Evolutionary conservation across 1,140 invertebrate genomes (phyloP).

Genomic region (Lepidurus packardi): DNA sequence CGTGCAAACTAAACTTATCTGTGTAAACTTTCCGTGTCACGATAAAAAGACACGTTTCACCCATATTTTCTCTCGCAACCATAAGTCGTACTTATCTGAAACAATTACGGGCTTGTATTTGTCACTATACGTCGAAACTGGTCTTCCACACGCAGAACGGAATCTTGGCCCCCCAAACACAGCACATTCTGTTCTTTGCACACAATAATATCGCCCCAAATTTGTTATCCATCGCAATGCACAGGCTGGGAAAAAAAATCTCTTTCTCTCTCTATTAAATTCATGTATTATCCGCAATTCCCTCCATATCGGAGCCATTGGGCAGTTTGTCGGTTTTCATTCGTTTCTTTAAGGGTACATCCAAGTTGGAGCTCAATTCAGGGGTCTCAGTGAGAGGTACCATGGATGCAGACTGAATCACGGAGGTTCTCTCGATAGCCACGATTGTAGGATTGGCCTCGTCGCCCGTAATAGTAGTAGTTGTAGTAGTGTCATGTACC

Average conservation of each 20-base stretch:
- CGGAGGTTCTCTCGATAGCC: constrained; percentile 6
- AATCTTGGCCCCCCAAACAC: neutral
- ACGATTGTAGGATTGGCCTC: neutral
- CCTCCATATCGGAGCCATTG: constrained; percentile 2
- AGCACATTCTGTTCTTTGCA: neutral
- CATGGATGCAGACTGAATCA: neutral
- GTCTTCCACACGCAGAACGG: constrained; percentile 17
- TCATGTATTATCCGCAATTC: neutral
- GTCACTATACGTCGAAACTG: constrained; percentile 21
- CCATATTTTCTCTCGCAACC: neutral
- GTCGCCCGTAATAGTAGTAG: neutral
- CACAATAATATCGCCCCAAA: constrained; percentile 1
- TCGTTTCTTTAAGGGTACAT: neutral
- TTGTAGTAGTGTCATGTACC: neutral
- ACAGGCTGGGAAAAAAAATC: neutral
- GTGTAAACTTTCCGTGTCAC: too few relatives aligned
- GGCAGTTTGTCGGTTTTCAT: constrained; percentile 9
- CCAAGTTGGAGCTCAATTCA: neutral
- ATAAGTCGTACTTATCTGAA: neutral
- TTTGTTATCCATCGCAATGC: neutral
- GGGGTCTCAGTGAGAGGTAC: neutral
- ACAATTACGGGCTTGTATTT: constrained; percentile 13
- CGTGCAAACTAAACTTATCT: too few relatives aligned
- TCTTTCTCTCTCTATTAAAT: neutral
- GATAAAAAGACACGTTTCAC: too few relatives aligned